Percentiles rank a stretch among this genome's conserved stretches.
These are phyloP conservation scores for Montipora cactus DNA, from an alignment of 64 coral and sea anemone genomes.

Conservation along the genomic window DNA sequence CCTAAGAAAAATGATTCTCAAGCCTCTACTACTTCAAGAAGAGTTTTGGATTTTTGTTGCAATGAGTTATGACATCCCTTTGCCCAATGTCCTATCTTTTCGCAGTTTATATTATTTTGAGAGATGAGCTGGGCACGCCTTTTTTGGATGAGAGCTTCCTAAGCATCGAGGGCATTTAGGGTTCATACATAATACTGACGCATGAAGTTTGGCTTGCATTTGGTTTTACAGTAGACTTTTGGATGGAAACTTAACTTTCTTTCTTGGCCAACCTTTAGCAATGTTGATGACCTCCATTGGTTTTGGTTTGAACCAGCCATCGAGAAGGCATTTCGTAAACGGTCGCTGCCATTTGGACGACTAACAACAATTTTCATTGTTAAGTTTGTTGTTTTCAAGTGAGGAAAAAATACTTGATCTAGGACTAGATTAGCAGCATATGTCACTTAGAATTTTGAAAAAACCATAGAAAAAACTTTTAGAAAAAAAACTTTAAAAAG, in stretches of 20 bases:
- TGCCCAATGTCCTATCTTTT: background rate
- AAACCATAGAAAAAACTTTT: no score
- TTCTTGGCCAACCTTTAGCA: no score
- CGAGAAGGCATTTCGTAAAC: background rate
- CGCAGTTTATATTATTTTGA: background rate
- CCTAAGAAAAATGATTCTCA: background rate
- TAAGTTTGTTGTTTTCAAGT: background rate
- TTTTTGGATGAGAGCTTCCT: slow-evolving; percentile 2
- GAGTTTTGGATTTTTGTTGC: background rate
- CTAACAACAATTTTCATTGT: no score
- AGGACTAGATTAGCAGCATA: no score
- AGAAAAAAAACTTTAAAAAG: no score
- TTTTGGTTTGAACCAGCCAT: slow-evolving; percentile 11
- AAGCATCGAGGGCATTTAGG: background rate
- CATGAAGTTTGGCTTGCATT: background rate
- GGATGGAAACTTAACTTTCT: no score
- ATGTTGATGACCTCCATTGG: background rate
- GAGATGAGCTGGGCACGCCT: background rate
- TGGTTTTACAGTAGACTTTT: no score
- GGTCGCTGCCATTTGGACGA: no score
- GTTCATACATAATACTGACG: background rate
- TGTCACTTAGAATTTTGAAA: no score
- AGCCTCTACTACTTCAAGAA: background rate
- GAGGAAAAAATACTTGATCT: no score
- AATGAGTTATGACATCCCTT: background rate